phyloP scores from a whole-genome alignment of 1,140 invertebrate species.

The Triops cancriformis region DNA sequence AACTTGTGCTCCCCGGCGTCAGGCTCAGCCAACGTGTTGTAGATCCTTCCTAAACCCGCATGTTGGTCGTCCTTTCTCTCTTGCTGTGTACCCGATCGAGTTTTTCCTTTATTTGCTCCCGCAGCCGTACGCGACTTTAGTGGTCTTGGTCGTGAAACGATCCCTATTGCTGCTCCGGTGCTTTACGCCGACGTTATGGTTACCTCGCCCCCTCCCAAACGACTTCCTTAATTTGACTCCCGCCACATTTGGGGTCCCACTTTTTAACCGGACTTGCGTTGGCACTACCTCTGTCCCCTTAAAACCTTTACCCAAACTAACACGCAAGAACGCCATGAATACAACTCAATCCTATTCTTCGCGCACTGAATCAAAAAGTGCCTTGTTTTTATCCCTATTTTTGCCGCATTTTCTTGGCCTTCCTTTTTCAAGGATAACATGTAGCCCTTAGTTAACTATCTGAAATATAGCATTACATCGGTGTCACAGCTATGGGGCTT shows the following conservation, averaged over 20 bases:
- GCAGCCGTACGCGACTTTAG: background rate
- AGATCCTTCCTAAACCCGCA: background rate
- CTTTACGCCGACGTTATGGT: background rate
- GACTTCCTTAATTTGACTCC: background rate
- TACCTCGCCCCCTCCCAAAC: slow-evolving; percentile 1
- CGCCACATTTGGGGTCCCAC: background rate
- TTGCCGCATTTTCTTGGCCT: too few species aligned
- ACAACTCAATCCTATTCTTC: too few species aligned
- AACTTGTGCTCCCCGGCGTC: background rate
- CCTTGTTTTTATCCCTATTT: too few species aligned
- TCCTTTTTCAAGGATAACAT: too few species aligned
- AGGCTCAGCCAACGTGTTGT: background rate
- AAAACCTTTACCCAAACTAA: too few species aligned
- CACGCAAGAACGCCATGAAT: too few species aligned
- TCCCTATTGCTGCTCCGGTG: background rate
- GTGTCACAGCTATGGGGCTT: too few species aligned
- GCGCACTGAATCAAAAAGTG: too few species aligned
- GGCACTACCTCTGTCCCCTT: too few species aligned
- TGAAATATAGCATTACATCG: too few species aligned
- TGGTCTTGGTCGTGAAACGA: background rate
- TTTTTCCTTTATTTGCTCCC: background rate
- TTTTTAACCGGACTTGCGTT: too few species aligned
- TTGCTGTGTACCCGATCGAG: background rate
- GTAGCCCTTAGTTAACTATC: too few species aligned
- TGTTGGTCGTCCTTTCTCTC: background rate